A percentile compares a stretch with the other conserved stretches of the same genome.
phyloP scores from a whole-genome alignment of 2,888 invertebrate genomes.

The Eulithis testata region DNA sequence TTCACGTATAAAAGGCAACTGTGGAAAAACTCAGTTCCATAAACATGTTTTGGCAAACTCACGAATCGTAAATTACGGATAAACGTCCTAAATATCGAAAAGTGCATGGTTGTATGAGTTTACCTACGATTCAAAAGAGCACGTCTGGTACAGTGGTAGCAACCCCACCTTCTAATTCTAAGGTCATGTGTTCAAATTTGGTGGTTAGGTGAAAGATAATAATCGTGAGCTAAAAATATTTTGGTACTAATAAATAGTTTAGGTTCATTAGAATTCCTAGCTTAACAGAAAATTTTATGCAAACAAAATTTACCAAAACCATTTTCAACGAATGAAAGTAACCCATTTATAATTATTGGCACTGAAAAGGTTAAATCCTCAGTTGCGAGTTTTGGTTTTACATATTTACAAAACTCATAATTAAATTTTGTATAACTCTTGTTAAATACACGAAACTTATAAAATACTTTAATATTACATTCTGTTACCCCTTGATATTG shows the following conservation, averaged over 20 bases:
- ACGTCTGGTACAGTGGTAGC: too few species aligned
- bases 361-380: constrained; percentile 3
- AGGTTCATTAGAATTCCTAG: not conserved
- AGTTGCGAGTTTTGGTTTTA: not conserved
- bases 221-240: too few species aligned
- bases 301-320: constrained; percentile 6
- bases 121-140: too few species aligned
- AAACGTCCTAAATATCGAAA: constrained; percentile 22
- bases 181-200: too few species aligned
- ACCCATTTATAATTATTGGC: constrained; percentile 6
- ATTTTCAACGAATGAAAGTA: not conserved
- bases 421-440: too few species aligned
- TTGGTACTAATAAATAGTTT: too few species aligned
- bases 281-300: not conserved
- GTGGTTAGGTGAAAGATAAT: too few species aligned
- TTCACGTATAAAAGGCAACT: constrained; percentile 1
- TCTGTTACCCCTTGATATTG: constrained; percentile 7
- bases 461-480: too few species aligned
- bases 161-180: too few species aligned
- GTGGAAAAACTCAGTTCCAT: constrained; percentile 10
- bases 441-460: too few species aligned
- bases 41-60: constrained; percentile 39
- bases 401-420: not conserved
- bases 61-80: constrained; percentile 34
- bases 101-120: too few species aligned